Conservation (phyloP, 2,113 vertebrate species). For the Himantopus leucocephalus region DNA sequence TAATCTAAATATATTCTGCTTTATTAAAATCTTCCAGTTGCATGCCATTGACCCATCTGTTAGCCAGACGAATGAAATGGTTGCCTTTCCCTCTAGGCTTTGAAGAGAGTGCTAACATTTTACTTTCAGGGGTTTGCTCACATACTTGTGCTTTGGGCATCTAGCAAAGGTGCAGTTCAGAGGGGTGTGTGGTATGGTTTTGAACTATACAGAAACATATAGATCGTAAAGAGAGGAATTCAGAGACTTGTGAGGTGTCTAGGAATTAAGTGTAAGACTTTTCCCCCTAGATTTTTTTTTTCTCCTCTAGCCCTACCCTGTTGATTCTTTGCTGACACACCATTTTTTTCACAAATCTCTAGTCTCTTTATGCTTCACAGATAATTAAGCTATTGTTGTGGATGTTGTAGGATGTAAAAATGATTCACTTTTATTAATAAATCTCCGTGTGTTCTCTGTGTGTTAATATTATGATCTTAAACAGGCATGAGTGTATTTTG, state of each 20-base stretch:
- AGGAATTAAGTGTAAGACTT: background rate
- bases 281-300: background rate
- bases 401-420: background rate
- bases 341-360: background rate
- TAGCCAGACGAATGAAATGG: background rate
- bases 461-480: background rate
- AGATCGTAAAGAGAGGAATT: background rate
- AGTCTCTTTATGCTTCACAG: background rate
- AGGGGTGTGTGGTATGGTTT: background rate
- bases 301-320: background rate
- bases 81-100: background rate
- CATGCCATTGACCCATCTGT: background rate
- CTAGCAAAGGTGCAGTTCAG: background rate
- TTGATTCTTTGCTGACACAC: background rate
- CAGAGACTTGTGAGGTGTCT: background rate
- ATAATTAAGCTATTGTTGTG: background rate
- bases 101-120: background rate
- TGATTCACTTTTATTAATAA: background rate
- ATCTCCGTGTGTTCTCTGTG: background rate
- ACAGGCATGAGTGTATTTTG: background rate
- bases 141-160: background rate
- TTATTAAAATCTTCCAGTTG: background rate
- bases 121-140: background rate
- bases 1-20: background rate
- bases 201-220: background rate